Evolutionary conservation across 2,888 invertebrate genomes (phyloP).

Genomic region (Andrena minutula): DNA sequence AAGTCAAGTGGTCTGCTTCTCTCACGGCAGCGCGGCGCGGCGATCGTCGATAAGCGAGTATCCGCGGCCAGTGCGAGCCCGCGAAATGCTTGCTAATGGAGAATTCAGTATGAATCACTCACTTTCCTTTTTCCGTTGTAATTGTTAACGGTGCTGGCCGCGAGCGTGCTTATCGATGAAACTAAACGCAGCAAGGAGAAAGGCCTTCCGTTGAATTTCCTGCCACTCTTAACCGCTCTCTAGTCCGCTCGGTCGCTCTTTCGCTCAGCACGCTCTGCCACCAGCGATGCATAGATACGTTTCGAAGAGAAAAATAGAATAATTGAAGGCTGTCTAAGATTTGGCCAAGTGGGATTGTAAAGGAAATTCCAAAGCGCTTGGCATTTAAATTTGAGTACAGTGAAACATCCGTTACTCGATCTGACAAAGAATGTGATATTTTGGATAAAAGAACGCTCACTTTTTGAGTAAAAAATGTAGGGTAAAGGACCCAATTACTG

Average conservation of each 20-base stretch:
- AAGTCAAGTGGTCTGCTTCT: conserved; percentile 65
- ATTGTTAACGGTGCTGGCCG: conserved; percentile 14
- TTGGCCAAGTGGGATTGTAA: not conserved
- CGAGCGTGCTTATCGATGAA: conserved; percentile 35
- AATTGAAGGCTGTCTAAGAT: not conserved
- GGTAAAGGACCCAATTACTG: no score
- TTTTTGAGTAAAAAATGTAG: no score
- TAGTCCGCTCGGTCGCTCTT: conserved; percentile 73
- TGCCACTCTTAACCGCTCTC: conserved; percentile 80
- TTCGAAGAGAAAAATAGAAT: conserved; percentile 4
- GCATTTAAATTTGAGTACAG: no score
- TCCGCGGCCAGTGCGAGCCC: conserved; percentile 22
- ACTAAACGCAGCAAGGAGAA: conserved; percentile 70
- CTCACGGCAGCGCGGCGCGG: conserved; percentile 70
- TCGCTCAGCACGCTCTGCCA: conserved; percentile 77
- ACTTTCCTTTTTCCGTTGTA: not conserved
- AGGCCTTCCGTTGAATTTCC: conserved; percentile 79
- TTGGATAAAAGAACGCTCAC: no score
- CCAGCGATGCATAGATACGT: conserved; percentile 38
- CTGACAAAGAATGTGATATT: no score
- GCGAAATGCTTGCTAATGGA: not conserved
- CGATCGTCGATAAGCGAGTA: conserved; percentile 45
- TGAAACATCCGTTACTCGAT: no score
- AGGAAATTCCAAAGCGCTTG: not conserved
- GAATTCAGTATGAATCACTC: not conserved